A percentile compares a stretch with the other conserved stretches of the same genome.
Conservation (phyloP, 2,888 invertebrate species). For the Plutella xylostella region DNA sequence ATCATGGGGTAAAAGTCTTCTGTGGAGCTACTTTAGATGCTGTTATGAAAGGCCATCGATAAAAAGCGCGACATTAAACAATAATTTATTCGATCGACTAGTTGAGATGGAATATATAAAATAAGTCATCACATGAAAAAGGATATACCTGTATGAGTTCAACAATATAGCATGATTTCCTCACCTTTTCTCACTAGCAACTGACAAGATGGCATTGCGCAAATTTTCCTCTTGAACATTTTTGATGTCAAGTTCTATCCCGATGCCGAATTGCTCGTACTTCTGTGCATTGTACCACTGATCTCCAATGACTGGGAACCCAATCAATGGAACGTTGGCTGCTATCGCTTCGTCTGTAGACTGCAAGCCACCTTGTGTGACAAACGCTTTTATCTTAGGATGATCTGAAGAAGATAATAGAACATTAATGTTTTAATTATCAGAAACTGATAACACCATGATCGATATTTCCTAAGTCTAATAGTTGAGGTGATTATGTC, state of each 20-base stretch:
- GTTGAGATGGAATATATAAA: too few relatives aligned
- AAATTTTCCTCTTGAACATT: background rate
- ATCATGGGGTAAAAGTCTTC: too few relatives aligned
- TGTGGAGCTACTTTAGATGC: too few relatives aligned
- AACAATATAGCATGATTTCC: too few relatives aligned
- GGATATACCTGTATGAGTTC: too few relatives aligned
- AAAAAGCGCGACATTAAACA: too few relatives aligned
- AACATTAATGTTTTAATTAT: background rate
- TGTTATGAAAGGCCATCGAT: too few relatives aligned
- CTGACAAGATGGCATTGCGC: background rate
- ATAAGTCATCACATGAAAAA: too few relatives aligned
- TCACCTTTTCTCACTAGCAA: slow-evolving; percentile 5
- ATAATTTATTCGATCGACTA: too few relatives aligned
- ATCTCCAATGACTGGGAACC: slow-evolving; percentile 5
- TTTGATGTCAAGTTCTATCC: background rate
- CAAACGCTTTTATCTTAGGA: slow-evolving; percentile 4
- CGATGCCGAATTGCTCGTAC: background rate
- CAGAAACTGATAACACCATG: background rate
- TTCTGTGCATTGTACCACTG: slow-evolving; percentile 5
- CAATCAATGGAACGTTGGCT: slow-evolving; percentile 5
- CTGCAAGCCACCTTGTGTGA: slow-evolving; percentile 6
- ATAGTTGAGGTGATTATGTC: too few relatives aligned
- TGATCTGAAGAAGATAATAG: slow-evolving; percentile 4
- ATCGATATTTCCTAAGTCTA: too few relatives aligned
- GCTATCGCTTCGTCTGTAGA: slow-evolving; percentile 4